phyloP scores from a whole-genome alignment of 2,113 vertebrate genomes.

The Scalopus aquaticus region DNA sequence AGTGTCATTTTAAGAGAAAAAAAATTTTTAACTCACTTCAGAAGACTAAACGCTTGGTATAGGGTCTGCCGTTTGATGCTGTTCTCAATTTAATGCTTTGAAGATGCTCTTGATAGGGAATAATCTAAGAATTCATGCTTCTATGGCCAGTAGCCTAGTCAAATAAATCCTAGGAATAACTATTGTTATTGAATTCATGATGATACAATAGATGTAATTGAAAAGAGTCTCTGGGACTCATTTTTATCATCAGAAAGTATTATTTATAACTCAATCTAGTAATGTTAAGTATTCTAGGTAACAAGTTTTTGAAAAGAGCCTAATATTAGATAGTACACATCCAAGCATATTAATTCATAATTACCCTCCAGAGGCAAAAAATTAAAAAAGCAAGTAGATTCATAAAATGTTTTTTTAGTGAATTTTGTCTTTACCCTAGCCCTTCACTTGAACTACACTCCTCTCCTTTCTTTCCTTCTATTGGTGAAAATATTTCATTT shows the following conservation, averaged over 20 bases:
- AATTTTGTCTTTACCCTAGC: neutral
- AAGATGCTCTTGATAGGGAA: constrained; percentile 2
- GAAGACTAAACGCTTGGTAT: neutral
- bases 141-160: neutral
- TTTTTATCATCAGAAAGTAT: constrained; percentile 39
- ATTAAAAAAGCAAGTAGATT: neutral
- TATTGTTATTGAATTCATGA: neutral
- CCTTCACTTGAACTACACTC: neutral
- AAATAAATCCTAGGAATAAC: constrained; percentile 42
- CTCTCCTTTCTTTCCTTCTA: neutral
- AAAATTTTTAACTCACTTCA: constrained; percentile 11
- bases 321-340: neutral
- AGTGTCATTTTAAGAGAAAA: neutral
- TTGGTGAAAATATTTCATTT: neutral
- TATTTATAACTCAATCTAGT: constrained; percentile 13
- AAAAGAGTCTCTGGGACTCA: constrained; percentile 13
- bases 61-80: neutral
- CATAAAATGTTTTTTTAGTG: neutral
- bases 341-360: neutral
- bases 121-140: neutral
- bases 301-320: neutral
- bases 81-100: neutral
- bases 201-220: constrained; percentile 21
- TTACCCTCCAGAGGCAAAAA: neutral
- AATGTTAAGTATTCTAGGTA: constrained; percentile 22